Evolutionary conservation across 2,797 vertebrate species (phyloP), one percentile per base, ranked within the genome.

Genomic region (Cryptoblepharus egeriae): DNA sequence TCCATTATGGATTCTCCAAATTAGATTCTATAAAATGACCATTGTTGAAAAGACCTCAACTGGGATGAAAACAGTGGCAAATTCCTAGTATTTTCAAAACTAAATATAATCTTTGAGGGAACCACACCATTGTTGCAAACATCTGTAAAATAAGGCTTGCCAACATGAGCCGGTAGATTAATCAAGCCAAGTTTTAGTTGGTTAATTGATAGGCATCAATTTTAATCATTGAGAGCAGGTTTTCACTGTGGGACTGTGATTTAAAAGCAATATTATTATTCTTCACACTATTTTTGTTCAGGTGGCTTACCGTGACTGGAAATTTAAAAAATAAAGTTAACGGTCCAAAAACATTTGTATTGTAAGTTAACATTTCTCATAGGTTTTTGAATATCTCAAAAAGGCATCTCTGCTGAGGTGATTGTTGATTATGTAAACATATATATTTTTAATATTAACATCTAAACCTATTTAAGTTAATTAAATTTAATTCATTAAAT

Each of bases 1-100:
- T 81, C 20, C 35, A 0, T 0, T 39, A 28, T 26, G 70, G 4
- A 0, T 0, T 81, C 58, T 15, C 26, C 0, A 16, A 37, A 30
- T 82, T 65, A 1, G 20, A 64, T 77, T 52, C 49, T 77, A 70
- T 9, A 45, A 79, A 74, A 68, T 74, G 69, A 2, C 0, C 57
- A 28, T 69, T 55, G 0, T 37, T 3, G 20, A 55, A 42, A 58
- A 67, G 11, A 71, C 75, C 8, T 11, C 45, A 61, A 65, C 39
- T 67, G 15, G 0, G 0, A 20, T 15, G n/a, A n/a, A 67, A 71
- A 67, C 58, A 42, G n/a, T 9, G 32, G 16, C 30, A 60, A 35
- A 28, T 18, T 3, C 5, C 22, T 64, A 5, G n/a, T 57, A 45
- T 68, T 79, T 30, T 58, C 16, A 77, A 58, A 70, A 58, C 32